phyloP scores from a whole-genome alignment of 2,113 vertebrate species.

The Choloepus hoffmanni region DNA sequence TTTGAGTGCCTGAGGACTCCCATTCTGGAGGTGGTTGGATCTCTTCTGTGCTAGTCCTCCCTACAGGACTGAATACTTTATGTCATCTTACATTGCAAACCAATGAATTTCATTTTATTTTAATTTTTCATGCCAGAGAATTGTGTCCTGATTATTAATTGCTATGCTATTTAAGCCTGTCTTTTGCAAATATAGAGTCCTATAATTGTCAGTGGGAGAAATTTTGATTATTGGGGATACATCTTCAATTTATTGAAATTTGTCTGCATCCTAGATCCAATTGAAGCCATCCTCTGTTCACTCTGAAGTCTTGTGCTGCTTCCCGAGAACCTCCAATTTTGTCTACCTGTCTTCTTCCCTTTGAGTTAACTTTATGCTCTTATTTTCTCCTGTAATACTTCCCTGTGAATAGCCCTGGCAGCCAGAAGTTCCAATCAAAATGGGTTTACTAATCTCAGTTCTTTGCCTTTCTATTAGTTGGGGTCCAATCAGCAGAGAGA shows the following conservation, averaged over 20 bases:
- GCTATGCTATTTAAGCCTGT: not conserved
- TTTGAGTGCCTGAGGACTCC: not conserved
- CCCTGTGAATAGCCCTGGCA: not conserved
- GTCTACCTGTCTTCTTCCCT: not conserved
- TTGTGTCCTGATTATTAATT: not conserved
- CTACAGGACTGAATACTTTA: not conserved
- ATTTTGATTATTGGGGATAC: not conserved
- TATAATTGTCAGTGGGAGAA: not conserved
- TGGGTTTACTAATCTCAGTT: not conserved
- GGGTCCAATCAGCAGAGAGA: not conserved
- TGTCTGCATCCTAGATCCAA: not conserved
- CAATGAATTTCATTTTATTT: not conserved
- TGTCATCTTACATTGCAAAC: too few species aligned
- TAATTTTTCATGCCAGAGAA: not conserved
- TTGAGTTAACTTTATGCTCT: slow-evolving; percentile 48
- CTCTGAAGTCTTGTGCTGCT: not conserved
- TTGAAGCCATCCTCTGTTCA: not conserved
- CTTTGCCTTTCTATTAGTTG: not conserved
- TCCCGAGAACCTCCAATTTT: not conserved
- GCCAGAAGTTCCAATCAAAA: slow-evolving; percentile 51
- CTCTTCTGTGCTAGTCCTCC: not conserved
- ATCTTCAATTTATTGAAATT: not conserved
- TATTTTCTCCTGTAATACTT: not conserved
- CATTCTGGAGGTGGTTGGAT: not conserved
- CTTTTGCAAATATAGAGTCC: not conserved